These are phyloP conservation scores for Drosophila sproati DNA, from an alignment of 1,140 invertebrate species.

Conservation along the genomic window DNA sequence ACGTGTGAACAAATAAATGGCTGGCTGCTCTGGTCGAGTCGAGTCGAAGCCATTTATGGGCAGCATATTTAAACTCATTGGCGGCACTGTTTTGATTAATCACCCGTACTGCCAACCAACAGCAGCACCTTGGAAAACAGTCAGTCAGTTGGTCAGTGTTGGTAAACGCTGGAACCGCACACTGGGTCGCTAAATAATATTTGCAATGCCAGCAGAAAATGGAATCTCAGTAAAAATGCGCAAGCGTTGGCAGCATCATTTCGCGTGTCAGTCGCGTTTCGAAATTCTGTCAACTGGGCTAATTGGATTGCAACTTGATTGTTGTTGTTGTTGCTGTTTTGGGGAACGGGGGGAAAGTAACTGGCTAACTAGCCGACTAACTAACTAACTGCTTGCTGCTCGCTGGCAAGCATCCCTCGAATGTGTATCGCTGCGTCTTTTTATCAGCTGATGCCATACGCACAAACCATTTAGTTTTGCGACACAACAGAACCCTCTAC, in stretches of 20 bases:
- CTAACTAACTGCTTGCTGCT: constrained; percentile 13
- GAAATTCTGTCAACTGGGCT: constrained; percentile 42
- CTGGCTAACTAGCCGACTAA: constrained; percentile 31
- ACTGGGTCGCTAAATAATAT: constrained; percentile 36
- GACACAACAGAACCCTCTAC: constrained; percentile 1
- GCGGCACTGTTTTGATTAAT: constrained; percentile 64
- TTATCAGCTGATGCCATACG: constrained; percentile 64
- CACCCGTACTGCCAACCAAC: constrained; percentile 1
- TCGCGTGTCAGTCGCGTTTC: constrained; percentile 55
- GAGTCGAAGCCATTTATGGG: constrained; percentile 37
- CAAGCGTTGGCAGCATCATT: constrained; percentile 53
- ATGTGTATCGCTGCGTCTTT: constrained; percentile 36
- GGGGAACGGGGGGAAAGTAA: background rate
- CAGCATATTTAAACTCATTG: constrained; percentile 54
- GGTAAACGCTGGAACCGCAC: background rate
- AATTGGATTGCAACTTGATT: constrained; percentile 66
- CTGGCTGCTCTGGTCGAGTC: background rate
- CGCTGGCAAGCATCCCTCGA: constrained; percentile 15
- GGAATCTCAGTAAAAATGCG: constrained; percentile 55
- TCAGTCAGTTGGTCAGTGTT: background rate
- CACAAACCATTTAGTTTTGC: constrained; percentile 46
- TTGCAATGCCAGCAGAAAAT: constrained; percentile 56
- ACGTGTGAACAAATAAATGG: constrained; percentile 35
- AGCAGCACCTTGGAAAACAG: constrained; percentile 31
- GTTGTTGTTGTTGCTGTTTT: background rate